phyloP scores from a whole-genome alignment of 2,888 invertebrate species.

The Papilio protenor region DNA sequence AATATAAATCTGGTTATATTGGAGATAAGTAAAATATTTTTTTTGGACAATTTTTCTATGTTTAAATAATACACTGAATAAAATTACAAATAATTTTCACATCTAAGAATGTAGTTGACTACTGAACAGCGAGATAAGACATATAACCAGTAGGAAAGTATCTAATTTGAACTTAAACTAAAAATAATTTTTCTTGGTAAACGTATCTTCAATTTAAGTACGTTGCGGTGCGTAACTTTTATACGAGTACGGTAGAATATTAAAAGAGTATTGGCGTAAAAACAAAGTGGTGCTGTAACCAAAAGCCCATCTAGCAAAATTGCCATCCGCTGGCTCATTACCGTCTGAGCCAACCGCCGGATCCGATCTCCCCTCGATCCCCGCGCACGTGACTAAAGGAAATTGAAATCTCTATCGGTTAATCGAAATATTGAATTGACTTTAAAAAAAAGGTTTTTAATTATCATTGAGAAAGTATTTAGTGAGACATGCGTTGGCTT shows the following conservation, averaged over 20 bases:
- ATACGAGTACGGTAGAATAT: constrained; percentile 57
- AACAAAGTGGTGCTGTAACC: constrained; percentile 71
- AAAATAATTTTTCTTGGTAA: background rate
- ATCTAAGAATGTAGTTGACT: no score
- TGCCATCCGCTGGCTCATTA: constrained; percentile 83
- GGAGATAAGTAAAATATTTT: background rate
- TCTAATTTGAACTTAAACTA: background rate
- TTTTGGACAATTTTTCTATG: no score
- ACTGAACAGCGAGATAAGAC: background rate
- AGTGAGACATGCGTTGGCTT: background rate
- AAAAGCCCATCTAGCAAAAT: constrained; percentile 82
- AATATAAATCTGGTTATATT: background rate
- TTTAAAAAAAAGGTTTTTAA: constrained; percentile 62
- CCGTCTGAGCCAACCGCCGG: constrained; percentile 79
- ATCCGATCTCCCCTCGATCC: constrained; percentile 69
- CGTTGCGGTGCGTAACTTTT: constrained; percentile 18
- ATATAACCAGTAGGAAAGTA: background rate
- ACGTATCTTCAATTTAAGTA: constrained; percentile 1
- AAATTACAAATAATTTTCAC: background rate
- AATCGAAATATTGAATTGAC: constrained; percentile 79
- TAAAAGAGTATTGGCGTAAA: constrained; percentile 76
- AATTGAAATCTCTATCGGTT: constrained; percentile 84
- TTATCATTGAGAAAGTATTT: constrained; percentile 49
- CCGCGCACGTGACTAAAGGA: constrained; percentile 81
- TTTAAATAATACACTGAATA: no score